Evolutionary conservation across 1,140 invertebrate species (phyloP).

Genomic region (Bemisia tabaci): DNA sequence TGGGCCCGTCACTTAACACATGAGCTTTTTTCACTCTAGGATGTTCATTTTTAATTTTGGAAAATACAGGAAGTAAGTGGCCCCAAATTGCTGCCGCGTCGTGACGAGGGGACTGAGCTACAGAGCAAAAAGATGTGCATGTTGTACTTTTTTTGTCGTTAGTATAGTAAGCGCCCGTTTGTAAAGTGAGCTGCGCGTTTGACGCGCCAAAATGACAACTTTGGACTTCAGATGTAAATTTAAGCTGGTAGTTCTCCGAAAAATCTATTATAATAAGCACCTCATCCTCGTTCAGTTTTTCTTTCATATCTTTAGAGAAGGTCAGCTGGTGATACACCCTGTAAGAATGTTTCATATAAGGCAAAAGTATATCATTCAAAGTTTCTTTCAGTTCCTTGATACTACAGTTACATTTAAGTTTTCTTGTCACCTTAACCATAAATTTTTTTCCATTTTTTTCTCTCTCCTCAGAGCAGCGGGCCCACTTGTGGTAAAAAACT

Average conservation of each 20-base stretch:
- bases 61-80: conserved; percentile 27
- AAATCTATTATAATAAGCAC: conserved; percentile 28
- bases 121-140: conserved; percentile 27
- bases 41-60: conserved; percentile 20
- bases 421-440: no score
- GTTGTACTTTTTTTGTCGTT: conserved; percentile 15
- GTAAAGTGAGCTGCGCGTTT: conserved; percentile 25
- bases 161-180: conserved; percentile 26
- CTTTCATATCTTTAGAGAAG: conserved; percentile 21
- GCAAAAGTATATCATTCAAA: conserved; percentile 10
- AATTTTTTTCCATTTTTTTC: no score
- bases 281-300: conserved; percentile 24
- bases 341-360: conserved; percentile 21
- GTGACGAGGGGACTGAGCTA: conserved; percentile 27
- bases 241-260: conserved; percentile 28
- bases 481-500: no score
- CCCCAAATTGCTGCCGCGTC: conserved; percentile 28
- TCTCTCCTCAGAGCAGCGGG: no score
- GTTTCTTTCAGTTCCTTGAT: conserved; percentile 18
- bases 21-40: no score
- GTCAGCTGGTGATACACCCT: conserved; percentile 25
- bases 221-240: conserved; percentile 27
- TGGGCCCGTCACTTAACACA: conserved; percentile 19
- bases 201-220: conserved; percentile 25
- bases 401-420: conserved; percentile 9